Percentiles rank a stretch among this genome's conserved stretches.
Conservation (phyloP, 2,888 invertebrate genomes). For the Aleiodes alternator region DNA sequence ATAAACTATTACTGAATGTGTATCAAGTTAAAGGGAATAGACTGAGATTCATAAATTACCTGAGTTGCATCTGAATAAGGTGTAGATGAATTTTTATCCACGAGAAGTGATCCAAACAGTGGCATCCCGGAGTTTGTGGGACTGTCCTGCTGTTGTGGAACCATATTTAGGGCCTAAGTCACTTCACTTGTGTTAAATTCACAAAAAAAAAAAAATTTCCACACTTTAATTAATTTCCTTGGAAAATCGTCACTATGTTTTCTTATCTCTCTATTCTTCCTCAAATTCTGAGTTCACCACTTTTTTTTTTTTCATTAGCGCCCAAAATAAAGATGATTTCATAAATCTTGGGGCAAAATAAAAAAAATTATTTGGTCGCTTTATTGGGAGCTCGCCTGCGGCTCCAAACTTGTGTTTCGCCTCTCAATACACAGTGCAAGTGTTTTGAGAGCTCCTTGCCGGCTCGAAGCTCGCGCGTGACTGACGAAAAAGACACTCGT, state of each 20-base stretch:
- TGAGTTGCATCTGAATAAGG: constrained; percentile 99
- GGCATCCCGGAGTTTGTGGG: constrained; percentile 81
- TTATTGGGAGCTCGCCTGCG: constrained; percentile 36
- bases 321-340: background rate
- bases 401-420: constrained; percentile 2
- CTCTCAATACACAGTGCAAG: constrained; percentile 23
- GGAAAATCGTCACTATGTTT: constrained; percentile 22
- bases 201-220: constrained; percentile 39
- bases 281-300: constrained; percentile 15
- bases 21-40: constrained; percentile 12
- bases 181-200: constrained; percentile 43
- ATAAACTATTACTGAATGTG: constrained; percentile 5
- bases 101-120: constrained; percentile 92
- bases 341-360: background rate
- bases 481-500: constrained; percentile 22
- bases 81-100: constrained; percentile 93
- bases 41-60: constrained; percentile 79
- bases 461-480: constrained; percentile 40
- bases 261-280: background rate
- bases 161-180: constrained; percentile 77
- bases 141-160: constrained; percentile 84
- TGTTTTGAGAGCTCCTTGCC: constrained; percentile 33
- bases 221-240: constrained; percentile 34
- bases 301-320: constrained; percentile 7
- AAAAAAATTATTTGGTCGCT: background rate